Percentiles rank a stretch among this genome's conserved stretches.
phyloP scores from a whole-genome alignment of 2,797 vertebrate genomes.

The Phoebastria nigripes region DNA sequence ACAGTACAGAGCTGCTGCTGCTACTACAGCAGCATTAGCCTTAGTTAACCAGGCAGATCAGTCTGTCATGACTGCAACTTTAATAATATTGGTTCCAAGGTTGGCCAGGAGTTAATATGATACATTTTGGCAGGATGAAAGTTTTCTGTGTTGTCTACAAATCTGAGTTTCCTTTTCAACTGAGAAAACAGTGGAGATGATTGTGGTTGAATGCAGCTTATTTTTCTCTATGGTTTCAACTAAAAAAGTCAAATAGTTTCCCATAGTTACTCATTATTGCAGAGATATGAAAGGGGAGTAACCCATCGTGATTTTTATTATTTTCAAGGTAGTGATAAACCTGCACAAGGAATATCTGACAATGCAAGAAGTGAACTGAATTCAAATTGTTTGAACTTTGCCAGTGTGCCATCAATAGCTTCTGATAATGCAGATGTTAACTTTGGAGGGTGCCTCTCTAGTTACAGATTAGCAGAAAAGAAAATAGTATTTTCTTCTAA shows the following conservation, averaged over 20 bases:
- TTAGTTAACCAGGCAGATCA: neutral
- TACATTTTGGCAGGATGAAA: neutral
- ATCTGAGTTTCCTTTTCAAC: neutral
- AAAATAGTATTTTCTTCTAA: neutral
- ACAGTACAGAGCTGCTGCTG: neutral
- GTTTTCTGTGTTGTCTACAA: neutral
- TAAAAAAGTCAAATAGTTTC: neutral
- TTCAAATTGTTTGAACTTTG: neutral
- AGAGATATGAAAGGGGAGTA: neutral
- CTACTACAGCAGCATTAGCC: neutral
- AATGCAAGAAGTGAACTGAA: neutral
- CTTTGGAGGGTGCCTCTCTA: neutral
- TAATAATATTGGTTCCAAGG: neutral
- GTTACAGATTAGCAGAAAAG: neutral
- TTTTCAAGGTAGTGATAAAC: neutral
- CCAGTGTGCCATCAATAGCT: neutral
- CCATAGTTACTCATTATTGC: neutral
- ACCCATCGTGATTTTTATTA: accelerated
- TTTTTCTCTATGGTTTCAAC: neutral
- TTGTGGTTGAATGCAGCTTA: neutral
- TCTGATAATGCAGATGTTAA: neutral
- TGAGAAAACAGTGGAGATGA: neutral
- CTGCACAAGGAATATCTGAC: neutral
- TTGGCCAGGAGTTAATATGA: neutral
- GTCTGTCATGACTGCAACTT: neutral